A percentile compares a stretch with the other conserved stretches of the same genome.
phyloP scores from a whole-genome alignment of 2,797 vertebrate species.

The Myotis planiceps region DNA sequence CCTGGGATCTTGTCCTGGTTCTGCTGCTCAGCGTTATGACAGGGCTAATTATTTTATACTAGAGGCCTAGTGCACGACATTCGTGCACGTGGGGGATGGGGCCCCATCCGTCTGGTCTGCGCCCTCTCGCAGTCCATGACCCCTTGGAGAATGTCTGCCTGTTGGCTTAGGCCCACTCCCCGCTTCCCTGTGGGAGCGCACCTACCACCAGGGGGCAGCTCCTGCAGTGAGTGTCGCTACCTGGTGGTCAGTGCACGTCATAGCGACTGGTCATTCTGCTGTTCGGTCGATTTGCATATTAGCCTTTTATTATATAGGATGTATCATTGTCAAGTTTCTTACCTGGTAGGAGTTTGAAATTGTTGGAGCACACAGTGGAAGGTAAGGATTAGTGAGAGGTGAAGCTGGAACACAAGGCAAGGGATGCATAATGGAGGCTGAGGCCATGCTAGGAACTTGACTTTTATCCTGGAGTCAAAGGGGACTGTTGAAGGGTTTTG shows the following conservation, averaged over 20 bases:
- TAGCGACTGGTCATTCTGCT: too few relatives aligned
- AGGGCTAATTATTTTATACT: not conserved
- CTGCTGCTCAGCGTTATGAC: not conserved
- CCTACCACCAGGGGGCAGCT: too few relatives aligned
- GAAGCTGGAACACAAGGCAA: not conserved
- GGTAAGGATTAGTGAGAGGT: not conserved
- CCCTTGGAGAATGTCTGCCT: too few relatives aligned
- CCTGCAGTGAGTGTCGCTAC: too few relatives aligned
- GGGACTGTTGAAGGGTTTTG: not conserved
- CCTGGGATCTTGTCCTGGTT: not conserved
- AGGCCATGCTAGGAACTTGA: not conserved
- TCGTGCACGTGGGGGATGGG: too few relatives aligned
- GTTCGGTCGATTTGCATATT: too few relatives aligned
- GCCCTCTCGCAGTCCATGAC: too few relatives aligned
- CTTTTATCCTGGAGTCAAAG: slow-evolving; percentile 20
- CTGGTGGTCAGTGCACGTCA: too few relatives aligned
- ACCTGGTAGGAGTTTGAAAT: not conserved
- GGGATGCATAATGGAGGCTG: not conserved
- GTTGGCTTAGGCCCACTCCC: too few relatives aligned
- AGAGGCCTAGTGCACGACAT: too few relatives aligned
- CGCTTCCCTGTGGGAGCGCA: too few relatives aligned
- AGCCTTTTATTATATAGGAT: not conserved
- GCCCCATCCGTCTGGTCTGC: too few relatives aligned
- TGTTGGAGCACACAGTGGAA: not conserved
- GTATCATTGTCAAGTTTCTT: not conserved